Percentiles rank a stretch among this genome's conserved stretches.
phyloP scores from a whole-genome alignment of 2,113 vertebrate genomes.

The Corvus moneduloides region DNA sequence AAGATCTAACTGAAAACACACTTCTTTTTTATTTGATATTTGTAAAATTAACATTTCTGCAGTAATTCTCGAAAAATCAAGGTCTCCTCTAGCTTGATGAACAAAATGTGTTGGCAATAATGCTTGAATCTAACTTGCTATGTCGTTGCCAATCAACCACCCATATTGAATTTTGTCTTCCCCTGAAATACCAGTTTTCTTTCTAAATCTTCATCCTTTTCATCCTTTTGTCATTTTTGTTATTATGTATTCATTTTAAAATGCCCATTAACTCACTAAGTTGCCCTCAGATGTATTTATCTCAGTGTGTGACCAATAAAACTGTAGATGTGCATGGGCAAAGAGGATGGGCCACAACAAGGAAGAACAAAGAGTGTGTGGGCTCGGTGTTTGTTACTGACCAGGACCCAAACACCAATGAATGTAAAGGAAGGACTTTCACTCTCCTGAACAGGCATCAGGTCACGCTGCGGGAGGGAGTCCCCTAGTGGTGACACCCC shows the following conservation, averaged over 20 bases:
- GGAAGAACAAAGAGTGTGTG: background rate
- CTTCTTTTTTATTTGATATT: background rate
- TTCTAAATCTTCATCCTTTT: background rate
- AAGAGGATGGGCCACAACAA: background rate
- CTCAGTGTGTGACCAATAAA: background rate
- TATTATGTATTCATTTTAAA: background rate
- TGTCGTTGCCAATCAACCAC: accelerated
- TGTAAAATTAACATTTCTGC: background rate
- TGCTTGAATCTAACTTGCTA: background rate
- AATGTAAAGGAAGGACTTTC: background rate
- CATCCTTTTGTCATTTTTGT: background rate
- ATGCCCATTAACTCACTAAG: background rate
- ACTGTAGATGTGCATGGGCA: background rate
- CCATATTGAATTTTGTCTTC: background rate
- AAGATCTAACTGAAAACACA: background rate
- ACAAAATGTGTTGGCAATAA: background rate
- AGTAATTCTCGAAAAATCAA: background rate
- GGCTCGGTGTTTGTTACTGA: background rate
- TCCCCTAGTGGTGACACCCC: background rate
- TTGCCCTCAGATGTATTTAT: background rate
- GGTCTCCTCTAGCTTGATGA: background rate
- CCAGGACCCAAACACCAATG: background rate
- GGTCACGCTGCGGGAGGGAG: background rate
- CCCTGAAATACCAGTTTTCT: background rate
- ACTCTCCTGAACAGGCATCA: background rate